Evolutionary conservation across 2,113 vertebrate genomes (phyloP), one percentile per base, ranked within the genome.

Genomic region (Perognathus longimembris): DNA sequence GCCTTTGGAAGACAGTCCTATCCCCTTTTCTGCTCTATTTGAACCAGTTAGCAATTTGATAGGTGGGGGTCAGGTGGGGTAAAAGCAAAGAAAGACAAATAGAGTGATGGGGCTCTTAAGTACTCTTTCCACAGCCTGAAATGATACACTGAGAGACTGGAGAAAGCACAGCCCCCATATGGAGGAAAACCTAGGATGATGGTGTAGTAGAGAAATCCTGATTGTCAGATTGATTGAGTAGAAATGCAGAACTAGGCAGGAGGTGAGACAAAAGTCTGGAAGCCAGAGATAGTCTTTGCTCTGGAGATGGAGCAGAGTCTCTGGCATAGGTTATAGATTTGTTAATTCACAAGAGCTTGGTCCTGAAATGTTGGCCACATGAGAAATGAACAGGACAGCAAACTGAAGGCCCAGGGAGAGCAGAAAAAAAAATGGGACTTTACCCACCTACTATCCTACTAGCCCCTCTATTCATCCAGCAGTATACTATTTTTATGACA

Each of bases 221-320:
- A 22, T 24, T 70, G n/a, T 82, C 20, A 70, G 32, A 80, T 89
- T 74, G 57, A 26, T 61, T 28, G 14, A 11, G 30, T 85, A 3
- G 34, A 89, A 87, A 38, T 81, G 20, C 9, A 66, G 20, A 79
- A 45, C 40, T 15, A 57, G 54, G 20, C 14, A 59, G 61, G 28
- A 59, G 38, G n/a, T 69, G 26, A 77, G 50, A 45, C 57, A 88
- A 77, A 64, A 80, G 21, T 11, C 63, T 84, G 34, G 34, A 61
- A 64, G 76, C 28, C 50, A 74, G 0, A 30, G 45, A 63, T 0
- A 54, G 14, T 38, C 6, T 63, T 63, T 90, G 24, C 76, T 80
- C 84, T 34, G 66, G 30, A 86, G 78, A 75, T 61, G 11, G 40
- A 88, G 42, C 34, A 64, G n/a, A 92, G 57, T 80, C 45, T 82